Base-by-base conservation (phyloP, 1,140 invertebrate genomes). In the Maniola jurtina region DNA sequence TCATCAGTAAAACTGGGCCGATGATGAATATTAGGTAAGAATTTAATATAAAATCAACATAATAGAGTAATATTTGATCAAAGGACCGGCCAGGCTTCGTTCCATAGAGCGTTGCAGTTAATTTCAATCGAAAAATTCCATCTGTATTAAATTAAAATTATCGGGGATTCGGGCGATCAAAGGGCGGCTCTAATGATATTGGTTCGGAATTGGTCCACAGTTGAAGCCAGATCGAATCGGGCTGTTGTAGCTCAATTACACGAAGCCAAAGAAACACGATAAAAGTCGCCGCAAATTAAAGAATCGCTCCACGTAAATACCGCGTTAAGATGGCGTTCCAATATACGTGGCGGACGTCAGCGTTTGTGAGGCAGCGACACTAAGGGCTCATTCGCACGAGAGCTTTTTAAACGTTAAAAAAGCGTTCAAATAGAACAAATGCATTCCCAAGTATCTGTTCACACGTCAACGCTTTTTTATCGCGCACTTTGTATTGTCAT, bases 221-320 rank as follows among this genome's bases (percentile, higher is more conserved):
- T 67, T 61, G 84, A 88, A 86, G 82, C 85, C 83, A 60, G 66
- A 76, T 72, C 75, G 70, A 61, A 70, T 56, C 60, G 58, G 66
- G 61, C 67, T 63, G 68, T 60, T 73, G 70, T 77, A 70, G 66
- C 72, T 81, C 82, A 89, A 89, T 89, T 87, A 88, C 66, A 62
- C 61, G 85, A 88, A 87, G 83, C 87, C 87, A 73, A 57, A 77
- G 74, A 78, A 84, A 86, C 76, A 83, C 74, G 74, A 80, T 82
- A 80, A 84, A 84, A 84, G 80, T 83, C 80, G 71, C 75, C 71
- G 79, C 81, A 88, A 90, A 90, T 90, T 86, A 88, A 88, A 86
- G 76, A 88, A 82, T 83, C 73, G 75, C 67, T 77, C 71, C 54
- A 80, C 66, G 73, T 73, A 81, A 83, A 79, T 57, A 40, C 13